A percentile compares a stretch with the other conserved stretches of the same genome.
These are phyloP conservation scores for Rhizomys pruinosus DNA, from an alignment of 2,113 vertebrate genomes.

Conservation along the genomic window DNA sequence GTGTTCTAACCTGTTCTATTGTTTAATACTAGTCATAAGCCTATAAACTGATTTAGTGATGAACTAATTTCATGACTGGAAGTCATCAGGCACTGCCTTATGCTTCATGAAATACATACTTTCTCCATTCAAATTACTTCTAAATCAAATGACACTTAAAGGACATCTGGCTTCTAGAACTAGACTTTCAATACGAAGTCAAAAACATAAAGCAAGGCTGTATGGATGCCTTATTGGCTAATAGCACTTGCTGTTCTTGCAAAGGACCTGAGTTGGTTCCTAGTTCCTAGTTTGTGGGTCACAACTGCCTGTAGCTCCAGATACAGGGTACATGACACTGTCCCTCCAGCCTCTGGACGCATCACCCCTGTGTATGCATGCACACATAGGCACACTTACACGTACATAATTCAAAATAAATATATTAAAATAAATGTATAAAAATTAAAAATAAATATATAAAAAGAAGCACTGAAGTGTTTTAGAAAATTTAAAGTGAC, in stretches of 20 bases:
- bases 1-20: background rate
- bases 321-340: too few relatives aligned
- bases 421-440: background rate
- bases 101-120: background rate
- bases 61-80: background rate
- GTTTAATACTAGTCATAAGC: background rate
- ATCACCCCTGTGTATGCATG: too few relatives aligned
- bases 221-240: too few relatives aligned
- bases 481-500: background rate
- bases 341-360: too few relatives aligned
- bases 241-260: too few relatives aligned
- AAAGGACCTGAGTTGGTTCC: too few relatives aligned
- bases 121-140: conserved; percentile 8
- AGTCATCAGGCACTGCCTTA: background rate
- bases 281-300: too few relatives aligned
- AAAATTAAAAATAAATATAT: background rate
- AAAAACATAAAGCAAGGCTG: too few relatives aligned
- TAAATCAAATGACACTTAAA: conserved; percentile 1
- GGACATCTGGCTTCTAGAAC: background rate
- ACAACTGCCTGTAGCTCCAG: too few relatives aligned
- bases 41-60: background rate
- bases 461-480: background rate
- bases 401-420: too few relatives aligned
- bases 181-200: background rate
- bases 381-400: too few relatives aligned